A percentile compares a stretch with the other conserved stretches of the same genome.
These are phyloP conservation scores for Lutjanus erythropterus DNA, from an alignment of 2,113 vertebrate genomes.

Conservation along the genomic window DNA sequence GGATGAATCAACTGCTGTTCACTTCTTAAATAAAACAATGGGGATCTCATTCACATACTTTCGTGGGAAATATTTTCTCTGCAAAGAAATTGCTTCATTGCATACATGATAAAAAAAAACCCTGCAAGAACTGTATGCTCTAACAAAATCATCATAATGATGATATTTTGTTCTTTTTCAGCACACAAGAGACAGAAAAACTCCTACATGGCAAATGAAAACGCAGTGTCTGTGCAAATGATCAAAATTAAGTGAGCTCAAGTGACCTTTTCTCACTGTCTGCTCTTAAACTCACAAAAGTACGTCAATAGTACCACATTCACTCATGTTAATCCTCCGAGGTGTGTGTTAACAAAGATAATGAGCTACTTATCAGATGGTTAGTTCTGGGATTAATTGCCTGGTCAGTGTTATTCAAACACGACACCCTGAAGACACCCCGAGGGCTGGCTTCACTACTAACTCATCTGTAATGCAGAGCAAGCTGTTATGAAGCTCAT, in stretches of 20 bases:
- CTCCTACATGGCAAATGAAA: not conserved
- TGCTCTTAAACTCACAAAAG: constrained; percentile 21
- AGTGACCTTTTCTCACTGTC: constrained; percentile 18
- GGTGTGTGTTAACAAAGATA: constrained; percentile 69
- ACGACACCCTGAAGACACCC: constrained; percentile 67
- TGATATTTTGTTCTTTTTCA: not conserved
- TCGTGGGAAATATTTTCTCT: not conserved
- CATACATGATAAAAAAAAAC: not conserved
- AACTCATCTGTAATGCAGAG: constrained; percentile 69
- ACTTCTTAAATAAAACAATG: constrained; percentile 5
- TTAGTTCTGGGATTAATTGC: constrained; percentile 70
- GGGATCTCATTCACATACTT: constrained; percentile 1
- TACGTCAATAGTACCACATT: not conserved
- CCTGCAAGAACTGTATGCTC: not conserved
- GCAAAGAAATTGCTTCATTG: not conserved
- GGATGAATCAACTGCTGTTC: constrained; percentile 18
- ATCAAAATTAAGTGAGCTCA: not conserved
- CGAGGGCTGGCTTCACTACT: constrained; percentile 49
- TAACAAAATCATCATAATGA: not conserved
- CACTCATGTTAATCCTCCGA: constrained; percentile 34
- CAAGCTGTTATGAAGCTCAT: constrained; percentile 72
- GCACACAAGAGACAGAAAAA: not conserved
- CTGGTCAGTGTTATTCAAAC: constrained; percentile 76
- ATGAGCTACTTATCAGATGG: constrained; percentile 72
- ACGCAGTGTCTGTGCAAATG: not conserved